A percentile compares a stretch with the other conserved stretches of the same genome.
phyloP scores from a whole-genome alignment of 53 echinoderm and acorn worm species.

The Hippasteria phrygiana region DNA sequence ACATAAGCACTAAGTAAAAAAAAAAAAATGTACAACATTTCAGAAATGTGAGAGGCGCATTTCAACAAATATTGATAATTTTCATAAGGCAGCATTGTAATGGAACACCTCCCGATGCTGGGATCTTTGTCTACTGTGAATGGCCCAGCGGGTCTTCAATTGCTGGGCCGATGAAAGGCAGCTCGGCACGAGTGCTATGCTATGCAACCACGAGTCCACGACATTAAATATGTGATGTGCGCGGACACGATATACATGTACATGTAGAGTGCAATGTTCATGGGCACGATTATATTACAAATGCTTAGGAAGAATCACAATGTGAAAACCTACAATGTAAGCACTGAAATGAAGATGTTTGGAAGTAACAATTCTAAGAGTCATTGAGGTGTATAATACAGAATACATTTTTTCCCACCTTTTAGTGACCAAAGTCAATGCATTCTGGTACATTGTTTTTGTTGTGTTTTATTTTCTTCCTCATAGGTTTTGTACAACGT shows the following conservation, averaged over 20 bases:
- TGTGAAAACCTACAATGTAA: too few species aligned
- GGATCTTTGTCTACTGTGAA: neutral
- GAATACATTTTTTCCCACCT: too few species aligned
- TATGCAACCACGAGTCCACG: too few species aligned
- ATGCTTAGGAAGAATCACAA: too few species aligned
- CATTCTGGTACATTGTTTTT: too few species aligned
- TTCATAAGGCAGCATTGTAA: neutral
- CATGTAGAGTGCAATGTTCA: neutral
- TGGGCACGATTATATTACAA: neutral
- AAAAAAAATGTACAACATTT: neutral
- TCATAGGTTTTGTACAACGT: too few species aligned
- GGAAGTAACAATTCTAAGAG: too few species aligned
- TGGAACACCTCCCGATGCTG: neutral
- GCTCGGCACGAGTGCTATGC: neutral
- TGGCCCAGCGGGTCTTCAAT: neutral
- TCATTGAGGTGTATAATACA: too few species aligned
- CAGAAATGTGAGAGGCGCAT: neutral
- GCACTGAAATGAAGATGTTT: too few species aligned
- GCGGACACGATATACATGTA: neutral
- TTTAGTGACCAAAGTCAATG: too few species aligned
- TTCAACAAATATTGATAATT: constrained; percentile 19
- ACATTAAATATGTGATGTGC: neutral
- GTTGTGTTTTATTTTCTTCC: too few species aligned
- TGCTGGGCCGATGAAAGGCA: neutral
- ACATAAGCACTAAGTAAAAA: neutral